Evolutionary conservation across 2,888 invertebrate genomes (phyloP), one percentile per base, ranked within the genome.

Genomic region (Xanthorhoe designata): DNA sequence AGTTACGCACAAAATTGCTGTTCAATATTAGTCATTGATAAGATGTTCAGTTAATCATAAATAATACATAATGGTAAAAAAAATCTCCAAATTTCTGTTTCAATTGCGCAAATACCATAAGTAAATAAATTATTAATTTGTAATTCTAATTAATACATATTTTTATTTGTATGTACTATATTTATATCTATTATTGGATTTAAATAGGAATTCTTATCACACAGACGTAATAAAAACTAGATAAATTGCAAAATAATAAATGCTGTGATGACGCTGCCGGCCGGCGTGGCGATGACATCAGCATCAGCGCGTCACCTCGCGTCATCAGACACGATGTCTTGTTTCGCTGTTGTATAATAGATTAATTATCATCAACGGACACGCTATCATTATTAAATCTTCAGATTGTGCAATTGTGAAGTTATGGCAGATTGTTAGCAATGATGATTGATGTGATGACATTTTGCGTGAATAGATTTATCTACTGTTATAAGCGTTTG

Each of bases 261-360:
- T 75, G 74, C 73, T 72, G 72, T 72, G 81, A 79, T 87, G 87
- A 87, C 85, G 87, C 75, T 75, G 75, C 76, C 75, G 79, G 78
- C 79, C 83, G 79, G 82, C 82, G 80, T 76, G 84, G 81, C 79
- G 82, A 87, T 92, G 92, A 92, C 91, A 91, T 92, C 90, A 91
- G 78, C 84, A 81, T 67, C 73, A 75, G 64, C 80, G 83, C 90
- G 91, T 92, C 89, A 89, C 70, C 68, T 62, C 81, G 81, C 92
- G 91, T 92, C 91, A 91, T 85, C 73, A 79, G 76, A 82, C 80
- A 80, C 81, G 78, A 80, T 86, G 84, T 84, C 80, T 82, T 76
- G 84, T 82, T 81, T 80, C 80, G 76, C 77, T 73, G 71, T 78
- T 73, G 71, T 78, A 77, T 78, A 78, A 79, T 80, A 78, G 78